Base-by-base conservation (phyloP, 2,888 invertebrate genomes). In the Aphidius colemani region DNA sequence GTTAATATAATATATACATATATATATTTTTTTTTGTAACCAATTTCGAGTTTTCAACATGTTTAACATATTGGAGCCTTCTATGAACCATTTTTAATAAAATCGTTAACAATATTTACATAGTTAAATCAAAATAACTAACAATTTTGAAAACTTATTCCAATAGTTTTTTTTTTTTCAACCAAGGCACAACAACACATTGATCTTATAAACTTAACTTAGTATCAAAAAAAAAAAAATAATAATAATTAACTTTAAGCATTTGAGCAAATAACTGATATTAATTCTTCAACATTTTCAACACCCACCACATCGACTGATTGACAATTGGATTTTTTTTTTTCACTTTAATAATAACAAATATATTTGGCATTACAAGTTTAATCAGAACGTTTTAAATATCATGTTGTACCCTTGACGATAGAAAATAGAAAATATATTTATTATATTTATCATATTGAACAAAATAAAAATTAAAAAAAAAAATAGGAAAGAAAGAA, bases 321-420 rank as follows among this genome's bases (percentile, higher is more conserved):
- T 57, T 30, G n/a, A 18, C 30, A 10, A 53, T 11, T 7, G 48
- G 46, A 30, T 30, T 30, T 46, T n/a, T 46, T 57, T 45, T 45
- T 57, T 57, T 53, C 39, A 50, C 41, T 63, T 59, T 40, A 55
- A 18, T 56, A 13, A 43, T 61, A 61, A 61, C 13, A 57, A 58
- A 58, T 58, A 58, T 63, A 46, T 57, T 79, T 79, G 79, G 78
- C 73, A 77, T 78, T 69, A 71, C 74, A 73, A 72, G 13, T 75
- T 71, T 70, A 65, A 71, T 68, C 66, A 72, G 69, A 70, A 66
- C 66, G 65, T 62, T 59, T 41, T 41, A 48, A 50, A 11, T 56
- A 62, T 63, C 55, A 39, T 58, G 53, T 40, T 59, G 41, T 56
- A 40, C 41, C 53, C 30, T 59, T n/a, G 43, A 41, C 44, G 44